phyloP scores from a whole-genome alignment of 2,797 vertebrate species.

The Leontopithecus rosalia region DNA sequence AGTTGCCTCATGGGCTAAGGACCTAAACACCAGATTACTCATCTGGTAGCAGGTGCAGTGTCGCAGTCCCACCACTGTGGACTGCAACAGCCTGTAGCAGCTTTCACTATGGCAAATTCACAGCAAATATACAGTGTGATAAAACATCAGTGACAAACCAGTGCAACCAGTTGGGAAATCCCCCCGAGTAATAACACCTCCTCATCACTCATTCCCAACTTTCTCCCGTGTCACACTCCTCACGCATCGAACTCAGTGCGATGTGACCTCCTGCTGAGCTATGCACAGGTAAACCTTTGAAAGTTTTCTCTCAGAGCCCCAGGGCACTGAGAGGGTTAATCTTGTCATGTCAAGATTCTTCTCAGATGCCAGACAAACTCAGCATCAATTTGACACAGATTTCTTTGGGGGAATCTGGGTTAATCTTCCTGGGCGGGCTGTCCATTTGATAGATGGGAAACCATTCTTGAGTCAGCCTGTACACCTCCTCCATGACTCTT shows the following conservation, averaged over 20 bases:
- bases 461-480: constrained; percentile 36
- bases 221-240: neutral
- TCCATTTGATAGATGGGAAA: constrained; percentile 80
- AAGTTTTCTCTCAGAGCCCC: constrained; percentile 74
- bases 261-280: constrained; percentile 50
- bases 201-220: neutral
- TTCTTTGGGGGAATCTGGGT: constrained; percentile 83
- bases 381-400: constrained; percentile 84
- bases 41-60: neutral
- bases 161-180: constrained; percentile 37
- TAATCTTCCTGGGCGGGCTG: constrained; percentile 81
- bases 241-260: constrained; percentile 12
- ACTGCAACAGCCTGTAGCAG: neutral
- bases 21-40: neutral
- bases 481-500: constrained; percentile 55
- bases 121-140: neutral
- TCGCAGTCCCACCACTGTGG: neutral
- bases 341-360: constrained; percentile 79
- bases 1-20: neutral
- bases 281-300: constrained; percentile 59
- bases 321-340: constrained; percentile 80
- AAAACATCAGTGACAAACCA: constrained; percentile 41
- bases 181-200: constrained; percentile 1
- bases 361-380: constrained; percentile 82
- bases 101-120: neutral